phyloP scores from a whole-genome alignment of 2,797 vertebrate species.

The Percopsis omiscomaycus region DNA sequence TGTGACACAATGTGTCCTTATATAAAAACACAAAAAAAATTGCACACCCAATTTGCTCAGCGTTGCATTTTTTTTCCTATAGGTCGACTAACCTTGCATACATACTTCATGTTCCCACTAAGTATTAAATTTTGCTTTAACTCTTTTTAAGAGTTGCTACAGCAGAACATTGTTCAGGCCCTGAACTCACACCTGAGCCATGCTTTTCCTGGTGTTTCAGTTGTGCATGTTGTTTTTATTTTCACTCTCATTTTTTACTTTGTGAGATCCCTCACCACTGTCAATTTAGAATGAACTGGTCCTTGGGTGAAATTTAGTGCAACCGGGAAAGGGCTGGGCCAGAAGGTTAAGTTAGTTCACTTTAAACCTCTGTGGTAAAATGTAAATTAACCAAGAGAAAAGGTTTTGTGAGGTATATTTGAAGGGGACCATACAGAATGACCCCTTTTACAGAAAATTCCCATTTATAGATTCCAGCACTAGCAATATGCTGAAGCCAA shows the following conservation, averaged over 20 bases:
- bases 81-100: background rate
- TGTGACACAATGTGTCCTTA: constrained; percentile 29
- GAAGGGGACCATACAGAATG: no score
- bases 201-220: constrained; percentile 6
- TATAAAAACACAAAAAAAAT: constrained; percentile 10
- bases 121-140: constrained; percentile 1
- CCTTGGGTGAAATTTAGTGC: constrained; percentile 28
- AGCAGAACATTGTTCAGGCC: background rate
- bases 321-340: background rate
- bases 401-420: no score
- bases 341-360: no score
- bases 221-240: constrained; percentile 30
- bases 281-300: constrained; percentile 44
- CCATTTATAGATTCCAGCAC: no score
- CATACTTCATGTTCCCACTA: constrained; percentile 9
- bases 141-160: background rate
- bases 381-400: no score
- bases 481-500: no score
- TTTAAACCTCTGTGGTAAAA: no score
- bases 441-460: no score
- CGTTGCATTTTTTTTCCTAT: background rate
- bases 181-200: constrained; percentile 14
- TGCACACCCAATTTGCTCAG: constrained; percentile 2
- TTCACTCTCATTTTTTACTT: constrained; percentile 14
- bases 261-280: constrained; percentile 47